Evolutionary conservation across 2,113 vertebrate genomes (phyloP).

Genomic region (Cephalopholis sonnerati): DNA sequence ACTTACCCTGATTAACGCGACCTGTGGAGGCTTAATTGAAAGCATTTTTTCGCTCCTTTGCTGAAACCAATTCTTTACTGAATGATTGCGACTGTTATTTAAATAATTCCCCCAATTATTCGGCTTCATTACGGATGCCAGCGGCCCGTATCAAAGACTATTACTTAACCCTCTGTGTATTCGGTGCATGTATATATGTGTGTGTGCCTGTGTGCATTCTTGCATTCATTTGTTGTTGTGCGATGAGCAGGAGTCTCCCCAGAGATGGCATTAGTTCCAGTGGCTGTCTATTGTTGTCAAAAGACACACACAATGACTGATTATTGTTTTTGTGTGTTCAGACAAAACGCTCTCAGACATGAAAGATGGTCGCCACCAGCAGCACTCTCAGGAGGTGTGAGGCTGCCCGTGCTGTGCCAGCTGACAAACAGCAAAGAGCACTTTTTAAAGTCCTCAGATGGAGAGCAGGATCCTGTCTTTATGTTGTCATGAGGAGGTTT

Average conservation of each 20-base stretch:
- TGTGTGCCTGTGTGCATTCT: background rate
- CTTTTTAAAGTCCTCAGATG: background rate
- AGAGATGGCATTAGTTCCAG: slow-evolving; percentile 32
- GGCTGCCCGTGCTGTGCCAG: background rate
- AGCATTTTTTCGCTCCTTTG: background rate
- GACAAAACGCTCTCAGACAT: background rate
- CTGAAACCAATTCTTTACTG: background rate
- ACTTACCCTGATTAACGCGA: slow-evolving; percentile 12
- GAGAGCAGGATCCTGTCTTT: background rate
- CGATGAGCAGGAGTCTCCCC: slow-evolving; percentile 5
- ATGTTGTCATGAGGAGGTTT: background rate
- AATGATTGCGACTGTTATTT: slow-evolving; percentile 29
- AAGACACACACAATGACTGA: background rate
- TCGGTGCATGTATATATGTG: too few relatives aligned
- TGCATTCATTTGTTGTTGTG: slow-evolving; percentile 8
- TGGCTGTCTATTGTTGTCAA: slow-evolving; percentile 15
- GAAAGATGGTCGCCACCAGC: background rate
- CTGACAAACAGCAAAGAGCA: background rate
- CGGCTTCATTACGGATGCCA: slow-evolving; percentile 40
- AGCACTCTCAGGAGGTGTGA: background rate
- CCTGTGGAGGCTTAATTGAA: slow-evolving; percentile 18
- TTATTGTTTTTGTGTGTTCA: slow-evolving; percentile 1
- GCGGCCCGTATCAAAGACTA: background rate
- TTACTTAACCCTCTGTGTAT: background rate
- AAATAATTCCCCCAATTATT: slow-evolving; percentile 24